phyloP scores from a whole-genome alignment of 1,140 invertebrate genomes.

The Helicoverpa armigera region DNA sequence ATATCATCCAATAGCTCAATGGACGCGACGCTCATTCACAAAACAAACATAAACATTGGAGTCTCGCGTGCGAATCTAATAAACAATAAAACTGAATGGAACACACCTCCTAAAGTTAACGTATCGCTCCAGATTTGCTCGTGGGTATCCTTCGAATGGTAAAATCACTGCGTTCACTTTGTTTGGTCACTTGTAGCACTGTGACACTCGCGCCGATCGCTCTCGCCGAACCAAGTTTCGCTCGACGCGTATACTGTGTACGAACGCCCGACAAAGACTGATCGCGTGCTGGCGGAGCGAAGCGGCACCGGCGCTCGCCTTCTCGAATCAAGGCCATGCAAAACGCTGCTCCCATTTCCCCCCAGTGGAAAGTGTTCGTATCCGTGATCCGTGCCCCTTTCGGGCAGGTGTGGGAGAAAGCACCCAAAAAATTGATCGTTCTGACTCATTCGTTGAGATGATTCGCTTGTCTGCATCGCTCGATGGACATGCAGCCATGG shows the following conservation, averaged over 20 bases:
- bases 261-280: conserved; percentile 70
- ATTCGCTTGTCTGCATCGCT: conserved; percentile 60
- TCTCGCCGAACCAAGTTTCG: conserved; percentile 44
- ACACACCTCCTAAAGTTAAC: conserved; percentile 73
- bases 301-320: conserved; percentile 60
- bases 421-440: conserved; percentile 78
- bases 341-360: conserved; percentile 84
- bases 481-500: conserved; percentile 59
- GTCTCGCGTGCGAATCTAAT: conserved; percentile 48
- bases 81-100: conserved; percentile 55
- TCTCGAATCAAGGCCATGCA: conserved; percentile 82
- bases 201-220: conserved; percentile 64
- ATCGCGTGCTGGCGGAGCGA: conserved; percentile 53
- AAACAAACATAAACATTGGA: conserved; percentile 54
- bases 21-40: conserved; percentile 52
- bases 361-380: conserved; percentile 84
- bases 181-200: conserved; percentile 57
- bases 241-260: conserved; percentile 56
- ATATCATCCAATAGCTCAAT: conserved; percentile 52
- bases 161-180: conserved; percentile 63
- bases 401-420: conserved; percentile 84
- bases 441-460: conserved; percentile 79
- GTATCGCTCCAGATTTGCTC: conserved; percentile 81
- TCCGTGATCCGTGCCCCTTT: conserved; percentile 79
- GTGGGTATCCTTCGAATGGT: conserved; percentile 55